Conservation (phyloP, 2,888 invertebrate genomes). For the Melanargia galathea region DNA sequence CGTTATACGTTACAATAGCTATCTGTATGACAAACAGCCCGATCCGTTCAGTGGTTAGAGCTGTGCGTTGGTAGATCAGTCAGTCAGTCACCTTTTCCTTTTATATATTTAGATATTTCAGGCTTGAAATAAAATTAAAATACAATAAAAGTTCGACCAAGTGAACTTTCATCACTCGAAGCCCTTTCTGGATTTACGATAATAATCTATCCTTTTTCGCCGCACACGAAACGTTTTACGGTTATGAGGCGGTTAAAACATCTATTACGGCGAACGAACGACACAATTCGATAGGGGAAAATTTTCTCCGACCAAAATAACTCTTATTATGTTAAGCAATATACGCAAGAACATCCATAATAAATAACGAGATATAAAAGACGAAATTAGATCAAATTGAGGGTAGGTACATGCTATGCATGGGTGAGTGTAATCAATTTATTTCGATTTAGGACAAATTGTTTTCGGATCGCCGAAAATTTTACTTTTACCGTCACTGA, state of each 20-base stretch:
- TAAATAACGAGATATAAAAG: neutral
- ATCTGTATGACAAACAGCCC: too few relatives aligned
- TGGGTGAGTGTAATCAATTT: neutral
- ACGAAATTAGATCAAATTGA: conserved; percentile 1
- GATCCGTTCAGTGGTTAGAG: too few relatives aligned
- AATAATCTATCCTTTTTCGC: conserved; percentile 29
- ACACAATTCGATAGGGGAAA: conserved; percentile 26
- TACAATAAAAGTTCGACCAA: conserved; percentile 26
- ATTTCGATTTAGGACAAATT: neutral
- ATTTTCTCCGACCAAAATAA: conserved; percentile 23
- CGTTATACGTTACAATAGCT: too few relatives aligned
- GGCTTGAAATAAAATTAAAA: neutral
- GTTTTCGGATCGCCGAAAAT: neutral
- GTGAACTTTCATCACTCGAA: conserved; percentile 28
- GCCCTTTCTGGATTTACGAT: conserved; percentile 39
- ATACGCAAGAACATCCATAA: neutral
- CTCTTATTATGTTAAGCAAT: conserved; percentile 3
- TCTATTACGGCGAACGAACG: conserved; percentile 40
- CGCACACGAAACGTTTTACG: conserved; percentile 42
- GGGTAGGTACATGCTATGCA: neutral
- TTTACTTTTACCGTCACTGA: neutral
- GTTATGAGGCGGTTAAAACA: conserved; percentile 43
- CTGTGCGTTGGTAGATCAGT: too few relatives aligned
- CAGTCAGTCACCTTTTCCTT: too few relatives aligned
- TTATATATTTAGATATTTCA: too few relatives aligned